phyloP scores from a whole-genome alignment of 2,888 invertebrate genomes.

The Gastrophysa polygoni region DNA sequence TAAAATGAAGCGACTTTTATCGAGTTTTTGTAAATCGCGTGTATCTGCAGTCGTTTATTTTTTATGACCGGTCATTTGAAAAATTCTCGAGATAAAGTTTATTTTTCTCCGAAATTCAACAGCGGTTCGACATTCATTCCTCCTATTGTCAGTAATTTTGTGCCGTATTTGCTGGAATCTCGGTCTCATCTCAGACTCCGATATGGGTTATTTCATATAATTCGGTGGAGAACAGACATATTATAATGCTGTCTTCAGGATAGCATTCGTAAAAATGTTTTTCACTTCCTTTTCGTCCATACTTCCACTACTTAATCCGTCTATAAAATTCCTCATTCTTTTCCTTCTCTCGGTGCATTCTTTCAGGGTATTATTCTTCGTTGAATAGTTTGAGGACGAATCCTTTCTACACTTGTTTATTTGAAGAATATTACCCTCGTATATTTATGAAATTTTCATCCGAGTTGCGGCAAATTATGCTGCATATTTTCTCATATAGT shows the following conservation, averaged over 20 bases:
- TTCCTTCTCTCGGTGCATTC: no score
- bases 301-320: not conserved
- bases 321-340: not conserved
- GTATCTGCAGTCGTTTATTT: constrained; percentile 27
- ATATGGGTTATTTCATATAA: not conserved
- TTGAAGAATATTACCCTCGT: no score
- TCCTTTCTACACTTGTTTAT: no score
- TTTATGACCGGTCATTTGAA: constrained; percentile 21
- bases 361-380: no score
- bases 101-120: constrained; percentile 3
- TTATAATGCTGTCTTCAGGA: not conserved
- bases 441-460: no score
- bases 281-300: not conserved
- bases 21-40: constrained; percentile 26
- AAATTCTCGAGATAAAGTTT: constrained; percentile 17
- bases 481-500: no score
- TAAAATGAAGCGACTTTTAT: constrained; percentile 26
- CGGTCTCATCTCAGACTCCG: not conserved
- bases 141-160: constrained; percentile 1
- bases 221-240: not conserved
- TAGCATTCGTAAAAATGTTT: not conserved
- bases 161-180: constrained; percentile 3
- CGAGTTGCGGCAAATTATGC: no score
- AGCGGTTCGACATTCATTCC: constrained; percentile 4
- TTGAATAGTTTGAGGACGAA: no score